Conservation (phyloP, 2,888 invertebrate genomes). For the Tenthredo mesomela region DNA sequence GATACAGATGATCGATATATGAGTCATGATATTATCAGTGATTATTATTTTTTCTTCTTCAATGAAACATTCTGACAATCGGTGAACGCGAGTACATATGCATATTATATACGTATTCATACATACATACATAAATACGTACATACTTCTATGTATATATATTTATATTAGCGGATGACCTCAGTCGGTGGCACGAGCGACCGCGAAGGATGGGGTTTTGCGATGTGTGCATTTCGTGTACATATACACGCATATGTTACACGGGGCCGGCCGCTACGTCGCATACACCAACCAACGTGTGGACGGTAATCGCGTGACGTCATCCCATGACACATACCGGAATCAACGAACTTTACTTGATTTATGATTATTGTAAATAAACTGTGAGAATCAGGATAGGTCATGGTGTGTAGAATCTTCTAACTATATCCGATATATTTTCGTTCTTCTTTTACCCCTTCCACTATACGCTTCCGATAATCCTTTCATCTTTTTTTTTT, state of each 20-base stretch:
- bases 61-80: conserved; percentile 5
- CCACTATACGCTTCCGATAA: not conserved
- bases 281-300: conserved; percentile 18
- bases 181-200: conserved; percentile 43
- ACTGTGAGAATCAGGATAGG: conserved; percentile 28
- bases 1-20: not conserved
- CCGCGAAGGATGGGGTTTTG: conserved; percentile 27
- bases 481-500: not conserved
- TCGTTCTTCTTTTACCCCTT: not conserved
- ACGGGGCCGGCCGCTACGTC: conserved; percentile 21
- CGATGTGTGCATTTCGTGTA: conserved; percentile 9
- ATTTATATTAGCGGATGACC: conserved; percentile 50
- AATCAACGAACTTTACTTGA: conserved; percentile 54
- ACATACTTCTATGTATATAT: not conserved
- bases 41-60: not conserved
- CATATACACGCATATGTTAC: not conserved
- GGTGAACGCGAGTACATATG: not conserved
- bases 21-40: no score
- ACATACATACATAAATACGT: not conserved
- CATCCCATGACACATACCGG: conserved; percentile 52
- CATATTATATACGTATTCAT: not conserved
- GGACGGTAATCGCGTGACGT: conserved; percentile 48
- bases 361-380: conserved; percentile 46
- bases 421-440: not conserved
- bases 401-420: conserved; percentile 28